Conservation (phyloP, 2,113 vertebrate species). For the Cercocebus atys region DNA sequence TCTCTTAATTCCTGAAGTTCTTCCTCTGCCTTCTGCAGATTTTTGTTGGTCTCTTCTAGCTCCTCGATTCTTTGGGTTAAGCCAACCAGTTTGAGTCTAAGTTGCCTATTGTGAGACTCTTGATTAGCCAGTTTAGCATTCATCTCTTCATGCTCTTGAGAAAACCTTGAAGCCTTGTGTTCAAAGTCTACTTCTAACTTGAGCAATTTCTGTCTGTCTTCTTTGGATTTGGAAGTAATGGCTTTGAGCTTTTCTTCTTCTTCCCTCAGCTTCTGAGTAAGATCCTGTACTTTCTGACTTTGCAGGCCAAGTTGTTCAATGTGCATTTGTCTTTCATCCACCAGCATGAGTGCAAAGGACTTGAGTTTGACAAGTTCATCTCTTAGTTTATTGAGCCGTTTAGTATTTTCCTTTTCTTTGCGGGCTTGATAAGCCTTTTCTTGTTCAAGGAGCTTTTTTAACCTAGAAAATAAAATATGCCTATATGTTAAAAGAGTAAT, state of each 20-base stretch:
- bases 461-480: conserved; percentile 84
- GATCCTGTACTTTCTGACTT: conserved; percentile 93
- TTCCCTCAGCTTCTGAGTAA: conserved; percentile 91
- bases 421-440: conserved; percentile 94
- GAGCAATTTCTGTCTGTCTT: conserved; percentile 92
- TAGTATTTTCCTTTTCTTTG: conserved; percentile 93
- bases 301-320: conserved; percentile 94
- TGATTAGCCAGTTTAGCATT: conserved; percentile 89
- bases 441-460: conserved; percentile 96
- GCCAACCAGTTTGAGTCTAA: conserved; percentile 89
- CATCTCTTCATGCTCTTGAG: conserved; percentile 94
- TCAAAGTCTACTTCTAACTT: conserved; percentile 93
- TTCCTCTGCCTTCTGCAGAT: conserved; percentile 92
- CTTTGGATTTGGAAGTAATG: conserved; percentile 85
- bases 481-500: conserved; percentile 2
- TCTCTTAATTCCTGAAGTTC: conserved; percentile 94
- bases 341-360: conserved; percentile 97
- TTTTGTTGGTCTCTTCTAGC: conserved; percentile 92
- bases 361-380: conserved; percentile 95
- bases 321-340: conserved; percentile 96
- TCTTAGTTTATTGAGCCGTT: conserved; percentile 90
- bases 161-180: conserved; percentile 86
- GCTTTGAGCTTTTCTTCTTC: conserved; percentile 89
- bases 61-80: conserved; percentile 90
- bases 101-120: conserved; percentile 92